Conservation (phyloP, 2,888 invertebrate species). For the Conomelus anceps region DNA sequence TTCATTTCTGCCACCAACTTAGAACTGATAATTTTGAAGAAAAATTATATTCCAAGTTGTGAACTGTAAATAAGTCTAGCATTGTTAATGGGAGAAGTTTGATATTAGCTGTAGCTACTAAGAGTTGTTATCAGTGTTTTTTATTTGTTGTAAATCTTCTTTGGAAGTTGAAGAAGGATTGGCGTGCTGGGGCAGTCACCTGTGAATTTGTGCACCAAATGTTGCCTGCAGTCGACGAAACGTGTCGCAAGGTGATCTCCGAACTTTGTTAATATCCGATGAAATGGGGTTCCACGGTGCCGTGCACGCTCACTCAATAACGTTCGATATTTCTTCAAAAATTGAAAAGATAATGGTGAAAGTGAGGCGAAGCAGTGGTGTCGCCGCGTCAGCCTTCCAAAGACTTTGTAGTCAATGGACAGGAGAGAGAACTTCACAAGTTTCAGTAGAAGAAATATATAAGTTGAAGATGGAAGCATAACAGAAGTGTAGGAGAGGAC, state of each 20-base stretch:
- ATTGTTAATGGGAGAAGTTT: neutral
- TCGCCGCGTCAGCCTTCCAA: neutral
- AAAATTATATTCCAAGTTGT: neutral
- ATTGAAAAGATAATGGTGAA: neutral
- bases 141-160: neutral
- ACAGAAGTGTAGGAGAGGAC: neutral
- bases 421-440: neutral
- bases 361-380: neutral
- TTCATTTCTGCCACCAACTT: too few relatives aligned
- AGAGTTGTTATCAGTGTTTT: neutral
- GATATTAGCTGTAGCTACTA: neutral
- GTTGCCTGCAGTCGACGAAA: neutral
- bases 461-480: neutral
- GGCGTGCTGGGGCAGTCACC: neutral
- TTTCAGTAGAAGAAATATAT: neutral
- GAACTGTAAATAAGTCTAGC: neutral
- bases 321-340: neutral
- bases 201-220: neutral
- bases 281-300: neutral
- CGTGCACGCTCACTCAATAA: neutral
- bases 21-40: neutral
- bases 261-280: neutral
- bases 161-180: neutral
- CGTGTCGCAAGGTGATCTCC: neutral
- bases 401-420: neutral